phyloP scores from a whole-genome alignment of 1,140 invertebrate genomes.

The Ooceraea biroi region DNA sequence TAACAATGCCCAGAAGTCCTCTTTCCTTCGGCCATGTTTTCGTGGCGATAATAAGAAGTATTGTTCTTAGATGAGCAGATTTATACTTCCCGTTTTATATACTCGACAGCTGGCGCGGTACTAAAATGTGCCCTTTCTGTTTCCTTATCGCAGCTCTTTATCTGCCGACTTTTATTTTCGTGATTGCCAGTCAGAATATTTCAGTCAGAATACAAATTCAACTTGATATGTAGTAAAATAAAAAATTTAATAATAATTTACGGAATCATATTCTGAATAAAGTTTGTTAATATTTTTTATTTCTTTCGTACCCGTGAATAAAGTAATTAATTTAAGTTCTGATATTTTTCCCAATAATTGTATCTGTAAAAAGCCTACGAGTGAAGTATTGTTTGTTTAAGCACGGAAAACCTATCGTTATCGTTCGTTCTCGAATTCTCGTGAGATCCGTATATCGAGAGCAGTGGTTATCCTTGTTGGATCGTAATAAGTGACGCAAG shows the following conservation, averaged over 20 bases:
- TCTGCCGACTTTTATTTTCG: not conserved
- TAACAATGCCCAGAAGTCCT: slow-evolving; percentile 41
- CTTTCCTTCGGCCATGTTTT: slow-evolving; percentile 45
- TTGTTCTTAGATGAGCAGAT: not conserved
- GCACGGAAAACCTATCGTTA: too few species aligned
- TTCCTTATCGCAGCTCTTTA: not conserved
- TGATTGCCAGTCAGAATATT: not conserved
- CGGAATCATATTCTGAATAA: too few species aligned
- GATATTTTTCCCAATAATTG: not conserved
- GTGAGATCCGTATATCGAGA: slow-evolving; percentile 17
- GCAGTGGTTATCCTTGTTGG: slow-evolving; percentile 18
- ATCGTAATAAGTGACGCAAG: slow-evolving; percentile 50
- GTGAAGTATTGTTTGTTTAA: too few species aligned
- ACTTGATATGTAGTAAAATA: too few species aligned
- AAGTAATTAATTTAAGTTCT: not conserved
- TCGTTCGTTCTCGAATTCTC: slow-evolving; percentile 17
- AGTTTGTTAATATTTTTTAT: too few species aligned
- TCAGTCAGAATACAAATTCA: too few species aligned
- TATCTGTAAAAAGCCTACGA: too few species aligned
- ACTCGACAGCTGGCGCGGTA: not conserved
- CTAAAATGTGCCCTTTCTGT: slow-evolving; percentile 1
- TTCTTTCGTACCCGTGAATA: too few species aligned
- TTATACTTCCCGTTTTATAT: not conserved
- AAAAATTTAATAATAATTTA: too few species aligned
- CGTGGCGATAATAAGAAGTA: slow-evolving; percentile 36